Base-by-base conservation (phyloP, 2,113 vertebrate species). In the Boleophthalmus pectinirostris region DNA sequence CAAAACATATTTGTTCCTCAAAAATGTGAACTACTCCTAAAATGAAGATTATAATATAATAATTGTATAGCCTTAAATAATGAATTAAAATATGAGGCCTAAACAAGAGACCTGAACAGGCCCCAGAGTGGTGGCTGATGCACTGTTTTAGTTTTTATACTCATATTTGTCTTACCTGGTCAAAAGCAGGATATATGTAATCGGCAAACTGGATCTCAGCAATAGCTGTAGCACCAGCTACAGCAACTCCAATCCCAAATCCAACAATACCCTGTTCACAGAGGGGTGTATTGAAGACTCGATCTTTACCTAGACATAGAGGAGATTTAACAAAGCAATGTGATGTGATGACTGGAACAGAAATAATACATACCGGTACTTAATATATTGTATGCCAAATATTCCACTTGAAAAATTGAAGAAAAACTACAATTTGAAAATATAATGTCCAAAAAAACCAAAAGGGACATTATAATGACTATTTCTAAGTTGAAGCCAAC, bases 151-250 rank as follows among this genome's bases (percentile, higher is more conserved):
- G 38, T 18, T 51, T 20, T 51, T 51, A 29, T 29, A 29, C 29
- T 29, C 16, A 14, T 24, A 13, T 18, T 12, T 66, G n/a, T 24
- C 20, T 68, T 54, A 99, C 98, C 96, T 99, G 98, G 92, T 99
- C 98, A 91, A 99, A 99, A 4, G 98, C 98, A 68, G 98, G 98
- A 77, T 89, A 99, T 88, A 99, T 99, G 82, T 99, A 99, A 90
- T 99, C 98, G 43, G 97, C 96, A 93, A 99, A 99, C 76, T 99
- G 98, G 88, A 99, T 99, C 93, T 99, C 98, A 12, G 97, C 98
- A 70, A 99, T 97, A 67, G 97, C 96, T 7, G 96, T 99, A 80
- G 97, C 95, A 70, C 98, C 98, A 35, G 96, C 92, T 53, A 93
- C 95, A 24, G 98, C 97, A 54, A 94, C 87, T 79, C 98, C 98